Percentiles rank a stretch among this genome's conserved stretches.
These are phyloP conservation scores for Aphelinus certus DNA, from an alignment of 1,140 invertebrate species.

Conservation along the genomic window DNA sequence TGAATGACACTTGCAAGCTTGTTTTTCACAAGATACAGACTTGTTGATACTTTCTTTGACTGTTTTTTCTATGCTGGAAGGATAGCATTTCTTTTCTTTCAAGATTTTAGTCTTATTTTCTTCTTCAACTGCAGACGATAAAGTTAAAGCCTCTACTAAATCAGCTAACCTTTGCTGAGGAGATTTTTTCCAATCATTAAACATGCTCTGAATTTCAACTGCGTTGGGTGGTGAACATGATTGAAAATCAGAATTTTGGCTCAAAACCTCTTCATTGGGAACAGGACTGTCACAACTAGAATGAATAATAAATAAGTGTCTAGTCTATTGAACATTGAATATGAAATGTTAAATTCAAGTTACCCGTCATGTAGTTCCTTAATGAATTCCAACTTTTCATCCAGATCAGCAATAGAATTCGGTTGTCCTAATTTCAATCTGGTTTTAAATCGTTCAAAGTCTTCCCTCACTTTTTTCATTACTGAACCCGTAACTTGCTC, in stretches of 20 bases:
- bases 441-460: conserved; percentile 34
- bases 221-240: conserved; percentile 25
- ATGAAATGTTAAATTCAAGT: background rate
- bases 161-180: conserved; percentile 38
- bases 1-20: conserved; percentile 20
- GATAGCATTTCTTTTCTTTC: conserved; percentile 31
- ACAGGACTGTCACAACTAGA: conserved; percentile 1
- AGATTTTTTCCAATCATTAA: conserved; percentile 41
- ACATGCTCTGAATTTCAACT: conserved; percentile 40
- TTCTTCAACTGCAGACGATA: conserved; percentile 24
- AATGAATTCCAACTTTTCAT: conserved; percentile 6
- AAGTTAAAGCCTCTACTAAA: conserved; percentile 37
- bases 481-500: conserved; percentile 42
- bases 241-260: conserved; percentile 8
- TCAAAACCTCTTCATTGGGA: conserved; percentile 16
- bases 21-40: conserved; percentile 29
- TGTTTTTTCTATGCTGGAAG: conserved; percentile 31
- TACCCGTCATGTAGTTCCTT: conserved; percentile 29
- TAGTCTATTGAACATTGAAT: background rate
- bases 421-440: conserved; percentile 22
- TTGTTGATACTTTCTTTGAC: conserved; percentile 31
- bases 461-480: conserved; percentile 39
- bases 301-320: background rate
- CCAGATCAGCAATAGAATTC: conserved; percentile 13
- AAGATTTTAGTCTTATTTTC: conserved; percentile 16